These are phyloP conservation scores for Actinostola sp. DNA, from an alignment of 92 coral and sea anemone genomes.

Conservation along the genomic window DNA sequence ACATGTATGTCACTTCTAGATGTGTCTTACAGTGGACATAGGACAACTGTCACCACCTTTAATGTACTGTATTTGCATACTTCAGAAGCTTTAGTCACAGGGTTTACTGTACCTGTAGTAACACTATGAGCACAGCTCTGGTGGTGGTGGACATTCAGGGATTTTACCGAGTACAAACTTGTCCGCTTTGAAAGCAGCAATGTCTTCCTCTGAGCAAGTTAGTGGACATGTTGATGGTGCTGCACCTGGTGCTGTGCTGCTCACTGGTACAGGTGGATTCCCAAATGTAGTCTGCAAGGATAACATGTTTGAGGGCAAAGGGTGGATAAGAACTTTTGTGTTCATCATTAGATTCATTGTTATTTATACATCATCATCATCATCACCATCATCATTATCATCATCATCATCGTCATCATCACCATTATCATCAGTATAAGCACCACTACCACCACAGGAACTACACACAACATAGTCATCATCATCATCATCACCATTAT, in stretches of 20 bases:
- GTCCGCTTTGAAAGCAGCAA: slow-evolving; percentile 85
- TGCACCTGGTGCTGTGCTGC: slow-evolving; percentile 1
- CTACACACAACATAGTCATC: too few relatives aligned
- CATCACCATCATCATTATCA: too few relatives aligned
- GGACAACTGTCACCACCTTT: background rate
- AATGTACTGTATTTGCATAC: background rate
- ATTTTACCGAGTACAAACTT: slow-evolving; percentile 87
- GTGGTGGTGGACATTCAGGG: slow-evolving; percentile 96
- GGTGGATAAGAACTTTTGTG: slow-evolving; percentile 1
- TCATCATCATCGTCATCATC: too few relatives aligned
- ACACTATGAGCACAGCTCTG: slow-evolving; percentile 65
- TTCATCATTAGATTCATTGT: too few relatives aligned
- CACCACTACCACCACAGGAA: too few relatives aligned
- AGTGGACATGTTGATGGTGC: slow-evolving; percentile 23
- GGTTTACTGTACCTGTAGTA: background rate
- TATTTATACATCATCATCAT: too few relatives aligned
- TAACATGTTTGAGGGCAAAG: background rate
- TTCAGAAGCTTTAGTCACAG: background rate
- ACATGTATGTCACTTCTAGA: too few relatives aligned
- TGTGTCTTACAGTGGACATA: too few relatives aligned
- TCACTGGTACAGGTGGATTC: slow-evolving; percentile 6
- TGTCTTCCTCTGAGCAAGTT: slow-evolving; percentile 77
- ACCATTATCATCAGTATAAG: too few relatives aligned
- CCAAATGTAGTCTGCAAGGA: slow-evolving; percentile 3
- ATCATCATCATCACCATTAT: too few relatives aligned